These are phyloP conservation scores for Mohoua ochrocephala DNA, from an alignment of 2,113 vertebrate species.

Conservation along the genomic window DNA sequence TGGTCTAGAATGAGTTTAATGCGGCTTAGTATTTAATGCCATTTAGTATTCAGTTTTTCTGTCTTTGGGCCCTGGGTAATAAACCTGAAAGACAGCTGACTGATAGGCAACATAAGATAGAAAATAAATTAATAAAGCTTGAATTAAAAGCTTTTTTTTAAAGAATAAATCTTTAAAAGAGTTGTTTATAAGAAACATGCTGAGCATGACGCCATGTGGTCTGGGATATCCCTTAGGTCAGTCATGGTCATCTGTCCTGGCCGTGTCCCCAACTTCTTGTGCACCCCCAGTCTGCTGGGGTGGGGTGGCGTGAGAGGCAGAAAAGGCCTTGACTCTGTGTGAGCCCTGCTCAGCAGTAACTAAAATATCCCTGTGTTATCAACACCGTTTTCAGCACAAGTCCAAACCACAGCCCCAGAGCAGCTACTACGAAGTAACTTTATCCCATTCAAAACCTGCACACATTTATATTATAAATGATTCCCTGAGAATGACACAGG, in stretches of 20 bases:
- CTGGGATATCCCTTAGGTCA: neutral
- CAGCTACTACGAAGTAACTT: neutral
- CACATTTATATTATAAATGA: neutral
- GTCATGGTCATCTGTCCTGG: neutral
- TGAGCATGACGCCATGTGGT: fast-evolving
- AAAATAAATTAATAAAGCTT: neutral
- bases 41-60: neutral
- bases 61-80: neutral
- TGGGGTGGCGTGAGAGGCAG: neutral
- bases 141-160: neutral
- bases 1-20: neutral
- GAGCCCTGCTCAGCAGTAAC: neutral
- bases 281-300: neutral
- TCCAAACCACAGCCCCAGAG: neutral
- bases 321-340: neutral
- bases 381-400: neutral
- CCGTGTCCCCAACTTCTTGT: fast-evolving
- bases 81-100: neutral
- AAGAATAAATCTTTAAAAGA: neutral
- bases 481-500: neutral
- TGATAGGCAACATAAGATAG: neutral
- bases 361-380: neutral
- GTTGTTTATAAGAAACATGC: neutral
- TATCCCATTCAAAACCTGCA: neutral
- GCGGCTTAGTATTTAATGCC: neutral